Percentiles rank a stretch among this genome's conserved stretches.
Evolutionary conservation across 2,113 vertebrate species (phyloP).

Genomic region (Spheniscus mendiculus): DNA sequence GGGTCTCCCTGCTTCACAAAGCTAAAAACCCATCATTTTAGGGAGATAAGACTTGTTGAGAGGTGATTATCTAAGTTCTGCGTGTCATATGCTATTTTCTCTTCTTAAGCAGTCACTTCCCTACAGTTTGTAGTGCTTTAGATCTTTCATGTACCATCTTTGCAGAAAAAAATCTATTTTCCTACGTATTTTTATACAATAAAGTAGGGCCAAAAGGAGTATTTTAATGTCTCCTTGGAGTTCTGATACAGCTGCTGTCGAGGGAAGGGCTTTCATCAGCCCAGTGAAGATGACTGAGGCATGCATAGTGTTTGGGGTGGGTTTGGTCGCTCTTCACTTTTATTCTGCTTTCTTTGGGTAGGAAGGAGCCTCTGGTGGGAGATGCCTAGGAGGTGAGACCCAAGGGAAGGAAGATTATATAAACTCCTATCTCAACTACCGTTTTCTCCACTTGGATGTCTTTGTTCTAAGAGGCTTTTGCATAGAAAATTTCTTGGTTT

Average conservation of each 20-base stretch:
- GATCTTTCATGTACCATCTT: neutral
- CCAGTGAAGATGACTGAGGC: neutral
- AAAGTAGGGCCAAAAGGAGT: neutral
- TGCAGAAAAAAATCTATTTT: neutral
- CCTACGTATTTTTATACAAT: neutral
- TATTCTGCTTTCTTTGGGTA: neutral
- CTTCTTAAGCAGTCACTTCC: neutral
- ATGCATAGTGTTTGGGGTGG: neutral
- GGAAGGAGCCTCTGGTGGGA: neutral
- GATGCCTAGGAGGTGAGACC: neutral
- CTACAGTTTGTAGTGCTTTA: neutral
- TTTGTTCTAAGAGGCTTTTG: neutral
- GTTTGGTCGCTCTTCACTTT: neutral
- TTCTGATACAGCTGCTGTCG: neutral
- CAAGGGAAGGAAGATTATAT: neutral
- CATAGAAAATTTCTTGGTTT: neutral
- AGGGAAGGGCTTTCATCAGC: neutral
- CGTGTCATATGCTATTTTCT: neutral
- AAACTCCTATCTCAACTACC: neutral
- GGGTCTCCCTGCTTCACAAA: neutral
- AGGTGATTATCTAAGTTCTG: neutral
- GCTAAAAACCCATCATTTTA: neutral
- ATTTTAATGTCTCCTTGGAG: neutral
- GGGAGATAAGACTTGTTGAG: neutral
- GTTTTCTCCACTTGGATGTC: neutral